Evolutionary conservation across 1,140 invertebrate genomes (phyloP), one percentile per base, ranked within the genome.

Genomic region (Trialeurodes vaporariorum): DNA sequence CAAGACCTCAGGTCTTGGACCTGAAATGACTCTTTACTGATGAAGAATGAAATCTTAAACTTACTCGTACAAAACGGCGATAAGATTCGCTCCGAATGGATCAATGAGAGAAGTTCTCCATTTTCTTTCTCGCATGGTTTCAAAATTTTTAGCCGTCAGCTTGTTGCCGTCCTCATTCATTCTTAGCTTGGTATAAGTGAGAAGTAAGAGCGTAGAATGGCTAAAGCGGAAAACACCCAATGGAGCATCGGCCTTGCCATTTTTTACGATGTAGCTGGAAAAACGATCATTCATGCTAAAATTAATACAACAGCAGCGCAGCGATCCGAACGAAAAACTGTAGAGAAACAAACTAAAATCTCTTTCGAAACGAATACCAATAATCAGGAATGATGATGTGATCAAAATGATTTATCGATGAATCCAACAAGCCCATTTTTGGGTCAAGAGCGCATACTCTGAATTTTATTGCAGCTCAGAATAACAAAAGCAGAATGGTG

Each of bases 31-130:
- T 49, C 59, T 22, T 1, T 21, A 63, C 22, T 1, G 17, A 22
- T n/a, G n/a, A n/a, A n/a, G n/a, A n/a, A 24, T 64, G 23, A 62
- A 24, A 34, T 64, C 40, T 11, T 34, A 27, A 65, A 75, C 76
- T 80, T 76, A 88, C 86, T 83, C 85, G 77, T 91, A 90, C 62
- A 93, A 79, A 2, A 92, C 83, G 26, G 90, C 87, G 59, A 84
- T 85, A 1, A 94, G 73, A 78, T 94, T 94, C 1, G 84, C 81
- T 13, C 87, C 86, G 72, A 92, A 94, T 0, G 92, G 89, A 63
- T 82, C 79, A 61, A 92, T 84, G 2, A 81, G 72, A 0, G 90
- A 91, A 0, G 86, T 85, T 67, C 82, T 81, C 87, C 91, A 96
- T 61, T 84, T 79, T 25, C 92, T 79, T 70, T 76, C 82, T 59